A percentile compares a stretch with the other conserved stretches of the same genome.
phyloP scores from a whole-genome alignment of 2,888 invertebrate species.

The Andricus quercusramuli region DNA sequence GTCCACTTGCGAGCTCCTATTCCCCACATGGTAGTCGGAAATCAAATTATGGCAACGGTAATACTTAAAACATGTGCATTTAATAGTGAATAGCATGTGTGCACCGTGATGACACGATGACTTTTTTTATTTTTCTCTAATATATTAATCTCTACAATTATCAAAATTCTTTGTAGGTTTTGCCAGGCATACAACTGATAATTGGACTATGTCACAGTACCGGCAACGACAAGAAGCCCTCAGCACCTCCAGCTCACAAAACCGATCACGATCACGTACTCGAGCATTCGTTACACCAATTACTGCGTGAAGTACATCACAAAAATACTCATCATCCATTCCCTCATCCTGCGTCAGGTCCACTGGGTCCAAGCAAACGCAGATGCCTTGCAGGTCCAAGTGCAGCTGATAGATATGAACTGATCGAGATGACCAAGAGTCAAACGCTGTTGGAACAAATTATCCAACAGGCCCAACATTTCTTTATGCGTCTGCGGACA shows the following conservation, averaged over 20 bases:
- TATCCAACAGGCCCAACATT: slow-evolving; percentile 97
- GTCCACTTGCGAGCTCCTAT: slow-evolving; percentile 95
- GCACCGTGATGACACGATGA: no score
- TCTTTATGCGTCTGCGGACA: slow-evolving; percentile 93
- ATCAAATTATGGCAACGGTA: slow-evolving; percentile 97
- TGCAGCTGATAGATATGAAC: slow-evolving; percentile 92
- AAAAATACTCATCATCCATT: slow-evolving; percentile 95
- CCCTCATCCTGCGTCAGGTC: slow-evolving; percentile 96
- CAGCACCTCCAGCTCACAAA: slow-evolving; percentile 79
- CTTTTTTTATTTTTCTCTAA: neutral
- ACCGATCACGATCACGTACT: slow-evolving; percentile 97
- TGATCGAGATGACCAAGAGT: slow-evolving; percentile 93
- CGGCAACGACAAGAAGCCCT: slow-evolving; percentile 81
- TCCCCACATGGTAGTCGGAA: slow-evolving; percentile 97
- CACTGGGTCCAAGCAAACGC: slow-evolving; percentile 94
- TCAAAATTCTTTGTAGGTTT: slow-evolving; percentile 80
- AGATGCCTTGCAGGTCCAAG: slow-evolving; percentile 94
- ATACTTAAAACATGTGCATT: slow-evolving; percentile 59
- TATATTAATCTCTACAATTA: neutral
- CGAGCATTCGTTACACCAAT: slow-evolving; percentile 96
- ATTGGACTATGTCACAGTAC: slow-evolving; percentile 95
- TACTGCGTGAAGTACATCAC: slow-evolving; percentile 94
- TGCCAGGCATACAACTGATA: slow-evolving; percentile 95
- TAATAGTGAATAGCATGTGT: neutral
- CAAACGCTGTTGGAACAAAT: slow-evolving; percentile 97